These are phyloP conservation scores for Poeciliopsis presidionis DNA, from an alignment of 2,797 vertebrate genomes.

Conservation along the genomic window DNA sequence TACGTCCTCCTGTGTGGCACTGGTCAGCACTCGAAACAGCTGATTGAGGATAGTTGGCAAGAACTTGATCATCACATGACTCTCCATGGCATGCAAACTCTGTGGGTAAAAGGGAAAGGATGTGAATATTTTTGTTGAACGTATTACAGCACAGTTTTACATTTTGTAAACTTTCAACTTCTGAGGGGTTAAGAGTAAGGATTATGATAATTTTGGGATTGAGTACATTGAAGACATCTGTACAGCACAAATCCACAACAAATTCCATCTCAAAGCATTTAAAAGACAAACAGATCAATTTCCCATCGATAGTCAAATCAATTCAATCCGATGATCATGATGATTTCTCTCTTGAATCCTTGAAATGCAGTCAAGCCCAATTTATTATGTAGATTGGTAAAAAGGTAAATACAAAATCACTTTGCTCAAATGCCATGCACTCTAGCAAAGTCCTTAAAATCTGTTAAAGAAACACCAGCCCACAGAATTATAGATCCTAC, in stretches of 20 bases:
- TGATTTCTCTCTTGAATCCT: too few species aligned
- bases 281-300: not conserved
- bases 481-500: not conserved
- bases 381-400: not conserved
- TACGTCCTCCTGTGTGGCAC: conserved; percentile 92
- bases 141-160: not conserved
- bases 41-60: conserved; percentile 96
- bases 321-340: not conserved
- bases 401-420: not conserved
- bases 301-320: not conserved
- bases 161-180: not conserved
- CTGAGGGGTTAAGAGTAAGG: not conserved
- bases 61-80: conserved; percentile 97
- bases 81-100: conserved; percentile 98
- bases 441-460: not conserved
- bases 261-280: not conserved
- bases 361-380: not conserved
- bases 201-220: not conserved
- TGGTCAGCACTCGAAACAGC: conserved; percentile 92
- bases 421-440: not conserved
- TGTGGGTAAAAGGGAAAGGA: conserved; percentile 51
- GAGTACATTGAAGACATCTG: not conserved
- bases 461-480: not conserved
- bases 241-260: not conserved
- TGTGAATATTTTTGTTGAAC: not conserved